Evolutionary conservation across 1,140 invertebrate genomes (phyloP).

Genomic region (Orius insidiosus): DNA sequence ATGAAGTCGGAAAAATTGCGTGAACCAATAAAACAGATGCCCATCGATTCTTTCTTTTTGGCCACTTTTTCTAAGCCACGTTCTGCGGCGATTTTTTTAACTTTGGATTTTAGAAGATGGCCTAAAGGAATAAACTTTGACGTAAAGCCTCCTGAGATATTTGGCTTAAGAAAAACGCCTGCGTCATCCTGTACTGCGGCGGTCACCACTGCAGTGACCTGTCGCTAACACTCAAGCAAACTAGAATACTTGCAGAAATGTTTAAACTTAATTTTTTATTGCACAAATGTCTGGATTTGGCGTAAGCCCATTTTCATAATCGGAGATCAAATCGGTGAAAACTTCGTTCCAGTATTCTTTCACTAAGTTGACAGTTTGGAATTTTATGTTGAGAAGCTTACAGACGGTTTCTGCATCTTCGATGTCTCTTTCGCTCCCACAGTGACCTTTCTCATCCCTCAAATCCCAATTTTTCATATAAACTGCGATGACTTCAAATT

Average conservation of each 20-base stretch:
- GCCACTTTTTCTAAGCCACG: conserved; percentile 54
- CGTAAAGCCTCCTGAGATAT: conserved; percentile 57
- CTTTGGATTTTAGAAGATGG: conserved; percentile 49
- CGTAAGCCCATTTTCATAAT: conserved; percentile 71
- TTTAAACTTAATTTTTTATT: conserved; percentile 90
- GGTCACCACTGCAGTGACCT: too few species aligned
- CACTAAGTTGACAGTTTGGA: conserved; percentile 71
- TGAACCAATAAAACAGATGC: conserved; percentile 93
- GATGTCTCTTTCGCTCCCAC: conserved; percentile 59
- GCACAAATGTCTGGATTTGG: conserved; percentile 95
- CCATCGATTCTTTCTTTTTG: conserved; percentile 81
- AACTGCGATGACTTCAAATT: conserved; percentile 67
- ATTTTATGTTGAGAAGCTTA: conserved; percentile 55
- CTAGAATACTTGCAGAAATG: conserved; percentile 69
- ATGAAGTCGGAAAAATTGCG: conserved; percentile 59
- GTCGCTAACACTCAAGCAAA: conserved; percentile 78
- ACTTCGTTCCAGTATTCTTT: conserved; percentile 97
- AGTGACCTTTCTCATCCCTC: conserved; percentile 68
- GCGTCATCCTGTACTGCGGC: too few species aligned
- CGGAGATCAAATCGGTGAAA: conserved; percentile 62
- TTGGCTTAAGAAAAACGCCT: conserved; percentile 88
- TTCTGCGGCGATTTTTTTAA: conserved; percentile 59
- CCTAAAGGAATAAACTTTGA: conserved; percentile 79
- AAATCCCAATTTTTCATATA: conserved; percentile 96
- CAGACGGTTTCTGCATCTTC: conserved; percentile 74